A percentile compares a stretch with the other conserved stretches of the same genome.
Evolutionary conservation across 37 sponge, comb jelly and placozoan genomes (phyloP).

Genomic region (Ianthella basta): DNA sequence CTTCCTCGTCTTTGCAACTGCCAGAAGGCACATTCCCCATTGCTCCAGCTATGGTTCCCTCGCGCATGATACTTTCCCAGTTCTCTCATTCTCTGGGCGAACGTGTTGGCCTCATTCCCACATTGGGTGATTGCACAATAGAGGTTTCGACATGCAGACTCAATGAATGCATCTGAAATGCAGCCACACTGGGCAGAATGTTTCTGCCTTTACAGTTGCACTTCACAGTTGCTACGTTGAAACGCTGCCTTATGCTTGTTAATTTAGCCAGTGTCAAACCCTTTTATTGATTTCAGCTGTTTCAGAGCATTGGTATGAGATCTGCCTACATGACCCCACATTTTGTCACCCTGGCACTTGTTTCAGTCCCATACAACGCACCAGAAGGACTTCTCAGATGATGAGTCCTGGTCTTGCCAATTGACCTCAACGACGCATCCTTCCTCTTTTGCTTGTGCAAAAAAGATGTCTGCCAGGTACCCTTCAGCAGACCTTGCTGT

Average conservation of each 20-base stretch:
- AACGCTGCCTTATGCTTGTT: too few species aligned
- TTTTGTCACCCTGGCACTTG: neutral
- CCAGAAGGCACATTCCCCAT: neutral
- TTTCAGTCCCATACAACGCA: neutral
- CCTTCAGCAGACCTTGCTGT: slow-evolving; percentile 30
- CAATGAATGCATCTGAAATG: neutral
- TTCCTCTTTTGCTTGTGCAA: slow-evolving; percentile 33
- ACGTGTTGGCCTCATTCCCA: neutral
- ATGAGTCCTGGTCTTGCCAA: neutral
- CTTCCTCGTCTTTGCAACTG: neutral
- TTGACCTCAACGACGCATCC: neutral
- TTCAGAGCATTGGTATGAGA: neutral
- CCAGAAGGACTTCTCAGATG: neutral
- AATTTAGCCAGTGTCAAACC: too few species aligned
- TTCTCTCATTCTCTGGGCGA: neutral
- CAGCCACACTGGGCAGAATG: slow-evolving; percentile 4
- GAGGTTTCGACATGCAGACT: slow-evolving; percentile 6
- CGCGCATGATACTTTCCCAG: neutral
- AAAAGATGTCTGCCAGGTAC: slow-evolving; percentile 3
- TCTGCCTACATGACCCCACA: neutral
- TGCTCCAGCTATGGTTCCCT: neutral
- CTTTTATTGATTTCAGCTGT: neutral
- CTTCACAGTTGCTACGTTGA: too few species aligned
- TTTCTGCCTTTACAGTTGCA: neutral
- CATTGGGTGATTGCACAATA: slow-evolving; percentile 12